Conservation (phyloP, 2,888 invertebrate species). For the Chrysolina americana region DNA sequence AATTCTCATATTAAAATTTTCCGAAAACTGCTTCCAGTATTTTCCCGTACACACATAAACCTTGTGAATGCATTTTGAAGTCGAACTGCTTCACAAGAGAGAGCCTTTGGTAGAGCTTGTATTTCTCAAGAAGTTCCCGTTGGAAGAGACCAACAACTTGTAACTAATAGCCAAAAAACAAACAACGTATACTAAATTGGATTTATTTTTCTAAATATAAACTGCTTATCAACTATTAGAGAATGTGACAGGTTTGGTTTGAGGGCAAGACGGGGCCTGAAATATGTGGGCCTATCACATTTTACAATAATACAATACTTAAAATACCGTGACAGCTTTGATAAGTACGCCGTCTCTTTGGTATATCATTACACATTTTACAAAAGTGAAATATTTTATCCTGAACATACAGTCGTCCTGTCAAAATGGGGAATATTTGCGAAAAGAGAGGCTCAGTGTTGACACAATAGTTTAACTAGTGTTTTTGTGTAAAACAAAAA, state of each 20-base stretch:
- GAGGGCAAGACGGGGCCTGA: slow-evolving; percentile 68
- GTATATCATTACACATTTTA: slow-evolving; percentile 71
- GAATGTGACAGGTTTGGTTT: slow-evolving; percentile 70
- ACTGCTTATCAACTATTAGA: slow-evolving; percentile 70
- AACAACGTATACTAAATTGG: slow-evolving; percentile 46
- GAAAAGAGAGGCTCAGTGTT: slow-evolving; percentile 7
- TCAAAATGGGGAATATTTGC: slow-evolving; percentile 19
- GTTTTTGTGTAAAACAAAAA: not conserved
- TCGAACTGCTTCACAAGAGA: too few relatives aligned
- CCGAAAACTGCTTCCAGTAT: too few relatives aligned
- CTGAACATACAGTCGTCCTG: slow-evolving; percentile 13
- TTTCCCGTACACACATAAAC: too few relatives aligned
- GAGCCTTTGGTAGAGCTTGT: too few relatives aligned
- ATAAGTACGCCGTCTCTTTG: slow-evolving; percentile 69
- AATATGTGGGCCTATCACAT: slow-evolving; percentile 70
- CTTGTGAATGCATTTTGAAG: too few relatives aligned
- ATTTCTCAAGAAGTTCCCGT: too few relatives aligned
- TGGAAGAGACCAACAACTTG: too few relatives aligned
- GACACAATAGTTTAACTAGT: not conserved
- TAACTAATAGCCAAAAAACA: slow-evolving; percentile 6
- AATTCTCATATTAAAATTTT: too few relatives aligned
- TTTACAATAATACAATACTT: slow-evolving; percentile 68
- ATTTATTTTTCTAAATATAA: slow-evolving; percentile 71
- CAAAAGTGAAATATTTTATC: slow-evolving; percentile 63
- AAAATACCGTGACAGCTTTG: slow-evolving; percentile 60